These are phyloP conservation scores for Todiramphus chloris DNA, from an alignment of 2,113 vertebrate genomes.

Conservation along the genomic window DNA sequence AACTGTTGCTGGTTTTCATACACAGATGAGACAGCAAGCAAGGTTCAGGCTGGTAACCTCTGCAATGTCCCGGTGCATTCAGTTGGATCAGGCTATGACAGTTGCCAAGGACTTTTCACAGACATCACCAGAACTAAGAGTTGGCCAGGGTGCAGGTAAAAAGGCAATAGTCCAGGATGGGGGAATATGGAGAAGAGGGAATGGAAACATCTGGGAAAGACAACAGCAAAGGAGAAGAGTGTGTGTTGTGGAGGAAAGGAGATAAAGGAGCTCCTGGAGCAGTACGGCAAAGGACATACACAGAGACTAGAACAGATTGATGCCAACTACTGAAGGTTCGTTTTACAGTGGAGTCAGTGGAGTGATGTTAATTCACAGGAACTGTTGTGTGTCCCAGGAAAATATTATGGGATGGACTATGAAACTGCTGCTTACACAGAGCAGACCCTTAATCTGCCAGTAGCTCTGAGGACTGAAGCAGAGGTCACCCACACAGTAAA, in stretches of 20 bases:
- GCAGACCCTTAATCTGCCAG: not conserved
- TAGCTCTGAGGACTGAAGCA: not conserved
- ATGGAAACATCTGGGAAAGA: not conserved
- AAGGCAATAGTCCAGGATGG: not conserved
- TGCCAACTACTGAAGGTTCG: not conserved
- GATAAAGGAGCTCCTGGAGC: rapidly evolving
- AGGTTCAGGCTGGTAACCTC: not conserved
- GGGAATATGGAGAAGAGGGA: not conserved
- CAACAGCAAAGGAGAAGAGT: not conserved
- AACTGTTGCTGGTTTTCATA: not conserved
- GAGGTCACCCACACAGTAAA: not conserved
- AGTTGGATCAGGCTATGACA: rapidly evolving
- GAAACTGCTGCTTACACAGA: not conserved
- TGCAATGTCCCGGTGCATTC: not conserved
- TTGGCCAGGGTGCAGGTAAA: not conserved
- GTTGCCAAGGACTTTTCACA: not conserved
- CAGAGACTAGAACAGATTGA: not conserved
- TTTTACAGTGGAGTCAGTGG: not conserved
- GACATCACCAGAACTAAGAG: not conserved
- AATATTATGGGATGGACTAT: not conserved
- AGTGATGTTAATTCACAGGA: not conserved
- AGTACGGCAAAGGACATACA: not conserved
- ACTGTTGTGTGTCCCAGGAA: not conserved
- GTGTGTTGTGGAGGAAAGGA: not conserved
- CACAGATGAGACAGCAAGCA: rapidly evolving